Evolutionary conservation across 2,888 invertebrate genomes (phyloP).

Genomic region (Lasius fuliginosus): DNA sequence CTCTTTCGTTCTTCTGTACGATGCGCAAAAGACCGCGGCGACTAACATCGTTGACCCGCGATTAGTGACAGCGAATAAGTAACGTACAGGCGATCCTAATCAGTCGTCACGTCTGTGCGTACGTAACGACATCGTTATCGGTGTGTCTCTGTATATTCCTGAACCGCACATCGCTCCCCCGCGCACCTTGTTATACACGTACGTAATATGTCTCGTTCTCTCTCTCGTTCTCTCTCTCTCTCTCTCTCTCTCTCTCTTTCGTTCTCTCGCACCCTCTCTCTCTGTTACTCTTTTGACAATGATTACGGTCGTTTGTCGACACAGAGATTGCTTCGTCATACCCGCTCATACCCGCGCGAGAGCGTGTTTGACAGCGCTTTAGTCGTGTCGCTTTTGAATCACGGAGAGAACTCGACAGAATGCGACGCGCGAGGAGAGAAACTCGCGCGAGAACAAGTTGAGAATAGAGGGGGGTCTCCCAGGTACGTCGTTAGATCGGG

Average conservation of each 20-base stretch:
- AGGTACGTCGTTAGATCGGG: constrained; percentile 54
- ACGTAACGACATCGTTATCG: constrained; percentile 77
- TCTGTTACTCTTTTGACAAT: constrained; percentile 70
- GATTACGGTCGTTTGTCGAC: constrained; percentile 72
- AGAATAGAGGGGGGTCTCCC: constrained; percentile 43
- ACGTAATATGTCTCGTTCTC: constrained; percentile 24
- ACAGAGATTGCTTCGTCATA: constrained; percentile 70
- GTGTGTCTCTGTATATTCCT: constrained; percentile 68
- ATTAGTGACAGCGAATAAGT: constrained; percentile 76
- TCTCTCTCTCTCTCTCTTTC: constrained; percentile 48
- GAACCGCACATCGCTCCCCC: constrained; percentile 48
- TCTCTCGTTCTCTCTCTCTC: background rate
- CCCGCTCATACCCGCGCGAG: constrained; percentile 50
- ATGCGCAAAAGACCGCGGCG: constrained; percentile 65
- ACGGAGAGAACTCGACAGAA: constrained; percentile 42
- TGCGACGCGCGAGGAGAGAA: constrained; percentile 45
- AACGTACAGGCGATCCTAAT: constrained; percentile 77
- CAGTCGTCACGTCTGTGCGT: constrained; percentile 77
- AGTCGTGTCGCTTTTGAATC: constrained; percentile 50
- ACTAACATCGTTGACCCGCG: constrained; percentile 78
- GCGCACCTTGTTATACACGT: constrained; percentile 43
- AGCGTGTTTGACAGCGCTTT: constrained; percentile 60
- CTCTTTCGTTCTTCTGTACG: constrained; percentile 28
- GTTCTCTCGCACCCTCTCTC: constrained; percentile 54
- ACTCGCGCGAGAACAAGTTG: constrained; percentile 48